A percentile compares a stretch with the other conserved stretches of the same genome.
phyloP scores from a whole-genome alignment of 1,140 invertebrate genomes.

The Drosophila ficusphila region DNA sequence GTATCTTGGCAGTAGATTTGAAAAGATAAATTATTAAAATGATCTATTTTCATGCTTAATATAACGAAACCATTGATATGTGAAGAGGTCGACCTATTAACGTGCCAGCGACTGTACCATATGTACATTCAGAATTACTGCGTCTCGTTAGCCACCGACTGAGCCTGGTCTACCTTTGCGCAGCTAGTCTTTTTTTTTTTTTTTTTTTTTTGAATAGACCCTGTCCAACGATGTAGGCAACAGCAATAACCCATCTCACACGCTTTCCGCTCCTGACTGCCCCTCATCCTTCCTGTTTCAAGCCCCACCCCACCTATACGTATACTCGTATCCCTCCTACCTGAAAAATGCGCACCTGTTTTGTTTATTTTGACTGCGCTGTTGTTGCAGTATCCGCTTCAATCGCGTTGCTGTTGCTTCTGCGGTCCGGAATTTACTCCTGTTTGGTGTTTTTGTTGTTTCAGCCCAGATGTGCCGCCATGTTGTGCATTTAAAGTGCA shows the following conservation, averaged over 20 bases:
- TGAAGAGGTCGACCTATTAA: not conserved
- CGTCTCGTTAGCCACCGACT: constrained; percentile 67
- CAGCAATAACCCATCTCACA: constrained; percentile 50
- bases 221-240: constrained; percentile 55
- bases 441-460: constrained; percentile 40
- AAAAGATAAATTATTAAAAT: not conserved
- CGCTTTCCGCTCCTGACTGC: not conserved
- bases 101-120: constrained; percentile 1
- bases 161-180: constrained; percentile 25
- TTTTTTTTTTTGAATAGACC: constrained; percentile 40
- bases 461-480: constrained; percentile 26
- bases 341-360: constrained; percentile 76
- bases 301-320: not conserved
- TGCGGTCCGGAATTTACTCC: constrained; percentile 9
- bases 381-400: constrained; percentile 40
- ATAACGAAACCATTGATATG: no score
- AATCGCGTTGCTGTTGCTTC: constrained; percentile 22
- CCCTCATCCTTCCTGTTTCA: not conserved
- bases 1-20: no score
- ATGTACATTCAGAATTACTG: constrained; percentile 55
- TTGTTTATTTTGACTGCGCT: constrained; percentile 74
- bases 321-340: no score
- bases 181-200: constrained; percentile 23
- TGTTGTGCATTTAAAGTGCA: constrained; percentile 65
- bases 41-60: no score